phyloP scores from a whole-genome alignment of 2,888 invertebrate genomes.

The Cataglyphis albicans region DNA sequence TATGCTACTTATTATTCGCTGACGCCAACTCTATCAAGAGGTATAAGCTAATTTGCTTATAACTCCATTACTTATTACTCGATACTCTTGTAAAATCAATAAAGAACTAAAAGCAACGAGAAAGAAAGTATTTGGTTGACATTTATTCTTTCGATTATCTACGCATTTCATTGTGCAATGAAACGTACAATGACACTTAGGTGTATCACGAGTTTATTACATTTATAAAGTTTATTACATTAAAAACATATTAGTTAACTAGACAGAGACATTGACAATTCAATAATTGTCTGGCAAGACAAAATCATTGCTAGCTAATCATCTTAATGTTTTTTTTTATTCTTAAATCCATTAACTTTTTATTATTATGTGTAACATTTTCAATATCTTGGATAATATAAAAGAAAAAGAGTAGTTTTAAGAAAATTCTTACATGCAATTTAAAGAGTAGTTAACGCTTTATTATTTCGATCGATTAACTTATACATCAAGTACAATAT shows the following conservation, averaged over 20 bases:
- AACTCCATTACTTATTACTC: constrained; percentile 35
- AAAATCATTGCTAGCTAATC: constrained; percentile 49
- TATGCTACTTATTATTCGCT: constrained; percentile 26
- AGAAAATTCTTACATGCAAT: too few relatives aligned
- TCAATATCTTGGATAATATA: background rate
- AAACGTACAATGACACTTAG: background rate
- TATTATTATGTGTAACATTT: background rate
- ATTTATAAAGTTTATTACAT: background rate
- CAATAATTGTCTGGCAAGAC: constrained; percentile 63
- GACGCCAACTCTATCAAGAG: constrained; percentile 9
- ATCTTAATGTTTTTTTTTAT: constrained; percentile 63
- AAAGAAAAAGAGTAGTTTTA: background rate
- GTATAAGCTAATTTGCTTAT: constrained; percentile 34
- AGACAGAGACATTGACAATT: constrained; percentile 14
- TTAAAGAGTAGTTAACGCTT: background rate
- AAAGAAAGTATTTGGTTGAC: constrained; percentile 16
- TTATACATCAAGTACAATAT: background rate
- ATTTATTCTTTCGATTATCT: constrained; percentile 12
- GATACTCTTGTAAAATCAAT: constrained; percentile 20
- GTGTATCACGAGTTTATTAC: background rate
- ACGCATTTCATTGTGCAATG: constrained; percentile 30
- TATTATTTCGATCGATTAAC: background rate
- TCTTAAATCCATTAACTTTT: constrained; percentile 29
- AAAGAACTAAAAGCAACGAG: constrained; percentile 24
- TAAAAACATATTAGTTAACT: constrained; percentile 23